These are phyloP conservation scores for Merops nubicus DNA, from an alignment of 2,113 vertebrate genomes.

Conservation along the genomic window DNA sequence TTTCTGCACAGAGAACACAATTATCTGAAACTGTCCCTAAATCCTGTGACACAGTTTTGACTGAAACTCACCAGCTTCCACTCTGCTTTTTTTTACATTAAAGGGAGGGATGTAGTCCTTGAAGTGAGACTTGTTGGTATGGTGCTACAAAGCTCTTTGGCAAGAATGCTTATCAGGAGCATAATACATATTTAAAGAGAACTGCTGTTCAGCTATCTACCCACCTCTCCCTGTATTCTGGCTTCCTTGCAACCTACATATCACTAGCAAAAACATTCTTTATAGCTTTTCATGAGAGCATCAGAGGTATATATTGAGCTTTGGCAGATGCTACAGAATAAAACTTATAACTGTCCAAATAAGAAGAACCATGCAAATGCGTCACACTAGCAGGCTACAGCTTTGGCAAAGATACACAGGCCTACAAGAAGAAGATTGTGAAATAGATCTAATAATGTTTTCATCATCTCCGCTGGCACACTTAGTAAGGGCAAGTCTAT, in stretches of 20 bases:
- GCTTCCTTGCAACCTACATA: neutral
- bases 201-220: neutral
- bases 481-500: neutral
- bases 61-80: neutral
- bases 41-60: neutral
- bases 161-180: neutral
- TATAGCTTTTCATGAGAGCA: neutral
- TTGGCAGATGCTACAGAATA: neutral
- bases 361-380: neutral
- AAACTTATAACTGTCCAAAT: neutral
- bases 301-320: neutral
- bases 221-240: neutral
- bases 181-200: neutral
- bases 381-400: neutral
- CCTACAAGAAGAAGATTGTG: neutral
- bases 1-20: neutral
- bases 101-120: neutral
- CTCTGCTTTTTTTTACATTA: neutral
- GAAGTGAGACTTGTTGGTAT: neutral
- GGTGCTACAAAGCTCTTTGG: neutral
- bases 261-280: neutral
- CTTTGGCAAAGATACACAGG: neutral
- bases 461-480: neutral
- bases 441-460: neutral
- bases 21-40: neutral